Base-by-base conservation (phyloP, 1,140 invertebrate genomes). In the Lysiphlebus fabarum region DNA sequence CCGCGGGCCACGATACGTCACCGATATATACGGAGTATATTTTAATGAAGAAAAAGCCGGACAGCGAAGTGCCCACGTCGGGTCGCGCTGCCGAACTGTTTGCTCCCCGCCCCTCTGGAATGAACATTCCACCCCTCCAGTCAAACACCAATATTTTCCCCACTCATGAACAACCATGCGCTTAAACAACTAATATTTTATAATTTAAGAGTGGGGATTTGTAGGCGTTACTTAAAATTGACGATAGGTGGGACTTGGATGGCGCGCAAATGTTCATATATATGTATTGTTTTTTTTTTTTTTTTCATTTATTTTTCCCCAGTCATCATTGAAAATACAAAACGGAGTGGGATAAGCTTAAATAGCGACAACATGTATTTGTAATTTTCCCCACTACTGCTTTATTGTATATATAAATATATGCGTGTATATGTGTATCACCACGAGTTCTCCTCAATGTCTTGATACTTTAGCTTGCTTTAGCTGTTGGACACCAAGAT, bases 11-110 rank as follows among this genome's bases (percentile, higher is more conserved):
- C 48, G 36, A 11, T 14, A 56, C 65, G 65, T 59, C 58, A 56
- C 55, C 59, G 61, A 64, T 69, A 66, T 67, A 33, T 59, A 65
- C 68, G 62, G 69, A 68, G 70, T 76, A 74, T 77, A 78, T 79
- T 77, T 76, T 77, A 79, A 77, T 77, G 72, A 77, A 75, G 69
- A 75, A 77, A n/a, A 77, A 71, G 71, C 73, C 76, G 75, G 76
- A 78, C 75, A 78, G 74, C 76, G 76, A 78, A 78, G 76, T 79
- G 75, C 75, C 76, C 76, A 74, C 73, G 73, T 77, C 76, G 77
- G 76, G 75, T 78, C 73, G 76, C 76, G 74, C 75, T 77, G 77
- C 76, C 75, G 73, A 79, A 79, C 77, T 79, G 77, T 59, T 73
- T 67, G 68, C 67, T 76, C 74, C 73, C 77, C 75, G 75, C 77